Conservation (phyloP, 2,888 invertebrate genomes). For the Biston stratarius region DNA sequence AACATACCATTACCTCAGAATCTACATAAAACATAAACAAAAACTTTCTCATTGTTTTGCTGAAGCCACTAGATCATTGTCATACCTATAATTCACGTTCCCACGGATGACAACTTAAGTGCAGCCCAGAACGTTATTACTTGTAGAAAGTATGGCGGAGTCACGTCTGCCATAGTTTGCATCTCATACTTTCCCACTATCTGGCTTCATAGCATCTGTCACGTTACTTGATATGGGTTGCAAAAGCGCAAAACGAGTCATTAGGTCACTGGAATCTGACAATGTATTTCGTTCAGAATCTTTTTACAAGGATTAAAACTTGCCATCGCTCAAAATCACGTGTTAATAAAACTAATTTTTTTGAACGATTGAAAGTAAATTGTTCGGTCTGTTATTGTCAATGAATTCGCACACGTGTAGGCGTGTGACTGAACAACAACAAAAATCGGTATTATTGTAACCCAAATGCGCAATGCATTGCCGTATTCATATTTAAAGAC, state of each 20-base stretch:
- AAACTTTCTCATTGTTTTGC: constrained; percentile 66
- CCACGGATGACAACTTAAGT: constrained; percentile 81
- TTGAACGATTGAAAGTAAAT: constrained; percentile 43
- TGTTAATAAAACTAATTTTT: constrained; percentile 29
- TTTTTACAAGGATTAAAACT: constrained; percentile 18
- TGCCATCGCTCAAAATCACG: constrained; percentile 19
- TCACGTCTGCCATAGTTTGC: constrained; percentile 83
- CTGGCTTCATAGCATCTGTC: constrained; percentile 76
- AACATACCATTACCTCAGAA: not conserved
- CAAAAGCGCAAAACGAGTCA: constrained; percentile 69
- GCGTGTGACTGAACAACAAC: constrained; percentile 66
- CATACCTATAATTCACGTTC: constrained; percentile 75
- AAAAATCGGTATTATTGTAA: constrained; percentile 53
- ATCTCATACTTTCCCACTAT: constrained; percentile 76
- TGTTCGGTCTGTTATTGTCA: constrained; percentile 49
- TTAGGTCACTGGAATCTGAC: constrained; percentile 67
- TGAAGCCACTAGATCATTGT: constrained; percentile 66
- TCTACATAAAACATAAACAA: constrained; percentile 38
- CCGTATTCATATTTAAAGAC: constrained; percentile 55
- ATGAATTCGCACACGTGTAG: constrained; percentile 73
- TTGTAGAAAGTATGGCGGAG: constrained; percentile 77
- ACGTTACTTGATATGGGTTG: constrained; percentile 71
- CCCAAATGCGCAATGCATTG: constrained; percentile 66
- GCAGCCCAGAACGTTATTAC: constrained; percentile 69
- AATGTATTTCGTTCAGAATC: constrained; percentile 55